Percentiles rank a stretch among this genome's conserved stretches.
phyloP scores from a whole-genome alignment of 2,888 invertebrate genomes.

The Clusia tigrina region DNA sequence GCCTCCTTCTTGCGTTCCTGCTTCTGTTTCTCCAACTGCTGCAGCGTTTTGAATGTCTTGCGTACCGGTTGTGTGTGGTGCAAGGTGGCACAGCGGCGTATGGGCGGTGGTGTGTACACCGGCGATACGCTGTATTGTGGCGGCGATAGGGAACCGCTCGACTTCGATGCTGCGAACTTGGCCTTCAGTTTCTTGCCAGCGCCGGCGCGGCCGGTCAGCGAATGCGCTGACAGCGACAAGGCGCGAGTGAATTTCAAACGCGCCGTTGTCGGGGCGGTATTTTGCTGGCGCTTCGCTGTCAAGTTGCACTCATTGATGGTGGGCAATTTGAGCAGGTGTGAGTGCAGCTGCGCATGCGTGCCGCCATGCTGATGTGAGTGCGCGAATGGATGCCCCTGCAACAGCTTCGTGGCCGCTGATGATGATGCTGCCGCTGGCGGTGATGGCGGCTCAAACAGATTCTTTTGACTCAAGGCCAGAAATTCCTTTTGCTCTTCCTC shows the following conservation, averaged over 20 bases:
- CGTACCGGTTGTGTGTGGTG: conserved; percentile 60
- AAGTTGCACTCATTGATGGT: conserved; percentile 59
- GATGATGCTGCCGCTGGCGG: conserved; percentile 38
- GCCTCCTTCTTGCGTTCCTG: conserved; percentile 31
- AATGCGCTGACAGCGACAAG: conserved; percentile 57
- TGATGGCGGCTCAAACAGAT: conserved; percentile 54
- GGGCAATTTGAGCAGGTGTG: conserved; percentile 57
- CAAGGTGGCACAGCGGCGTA: conserved; percentile 58
- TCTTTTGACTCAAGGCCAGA: conserved; percentile 59
- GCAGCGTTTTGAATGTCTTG: conserved; percentile 58
- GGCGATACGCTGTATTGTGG: conserved; percentile 54
- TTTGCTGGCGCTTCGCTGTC: conserved; percentile 42
- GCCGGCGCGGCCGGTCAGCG: conserved; percentile 43
- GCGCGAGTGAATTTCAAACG: conserved; percentile 55
- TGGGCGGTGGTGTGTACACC: conserved; percentile 59
- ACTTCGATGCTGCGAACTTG: conserved; percentile 41
- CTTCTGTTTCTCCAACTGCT: conserved; percentile 58
- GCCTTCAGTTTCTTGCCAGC: not conserved
- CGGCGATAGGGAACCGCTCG: conserved; percentile 52
- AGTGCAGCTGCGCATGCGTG: conserved; percentile 52
- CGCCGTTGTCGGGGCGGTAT: conserved; percentile 31
- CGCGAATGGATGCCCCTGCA: conserved; percentile 22
- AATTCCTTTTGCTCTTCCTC: conserved; percentile 63
- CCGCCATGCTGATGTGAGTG: conserved; percentile 18
- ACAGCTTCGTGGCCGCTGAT: conserved; percentile 30